Evolutionary conservation across 2,888 invertebrate genomes (phyloP), one percentile per base, ranked within the genome.

Genomic region (Orgyia antiqua): DNA sequence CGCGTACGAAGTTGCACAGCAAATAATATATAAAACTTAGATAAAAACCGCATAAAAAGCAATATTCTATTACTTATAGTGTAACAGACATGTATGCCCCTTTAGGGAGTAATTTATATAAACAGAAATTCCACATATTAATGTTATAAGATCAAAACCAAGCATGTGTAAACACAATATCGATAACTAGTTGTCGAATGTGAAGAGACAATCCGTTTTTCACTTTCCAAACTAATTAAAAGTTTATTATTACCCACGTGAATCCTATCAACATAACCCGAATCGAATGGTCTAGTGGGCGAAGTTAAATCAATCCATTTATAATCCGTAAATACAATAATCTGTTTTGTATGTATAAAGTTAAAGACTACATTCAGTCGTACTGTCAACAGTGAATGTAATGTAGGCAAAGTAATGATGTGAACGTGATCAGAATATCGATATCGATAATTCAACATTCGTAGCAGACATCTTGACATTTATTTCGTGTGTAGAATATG

Each of bases 341-440:
- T 39, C 32, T 32, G 26, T 29, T 37, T 40, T 51, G 38, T 41
- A 6, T 0, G 0, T 0, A 5, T 8, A 15, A 2, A 0, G 1
- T 24, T 48, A 48, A 13, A 34, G 43, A 42, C 28, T 15, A 38
- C 38, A 54, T 45, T 50, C 25, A 34, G 38, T 31, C 45, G 32
- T 24, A 17, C 27, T 28, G 25, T 23, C 10, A 36, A 23, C 24
- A 36, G 37, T 42, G 33, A 41, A 45, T 31, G 41, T 43, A 24
- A 36, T 47, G 55, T 60, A 57, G 58, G 58, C 44, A 42, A 42
- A 32, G 33, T 66, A 69, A 68, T 67, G 68, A 57, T 60, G 67
- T 15, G 52, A 49, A 70, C 72, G 70, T 72, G 74, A 56, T 41
- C 30, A 18, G 38, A 61, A 68, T 71, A 61, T 74, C 70, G 73